Evolutionary conservation across 2,113 vertebrate genomes (phyloP).

Genomic region (Antechinus stuartii): DNA sequence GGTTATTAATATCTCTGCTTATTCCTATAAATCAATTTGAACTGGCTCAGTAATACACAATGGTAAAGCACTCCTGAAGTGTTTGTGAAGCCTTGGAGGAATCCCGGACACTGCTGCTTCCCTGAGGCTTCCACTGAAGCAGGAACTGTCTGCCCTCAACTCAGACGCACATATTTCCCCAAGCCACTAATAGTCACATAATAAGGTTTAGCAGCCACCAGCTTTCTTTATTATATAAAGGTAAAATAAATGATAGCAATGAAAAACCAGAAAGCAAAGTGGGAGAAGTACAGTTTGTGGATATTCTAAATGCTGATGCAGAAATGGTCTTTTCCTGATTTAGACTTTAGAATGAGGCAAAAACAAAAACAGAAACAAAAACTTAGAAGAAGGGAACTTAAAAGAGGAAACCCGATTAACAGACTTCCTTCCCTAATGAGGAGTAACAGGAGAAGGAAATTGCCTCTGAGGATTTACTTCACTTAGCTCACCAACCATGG

Average conservation of each 20-base stretch:
- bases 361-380: background rate
- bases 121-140: background rate
- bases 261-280: background rate
- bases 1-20: background rate
- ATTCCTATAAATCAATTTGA: background rate
- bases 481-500: background rate
- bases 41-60: background rate
- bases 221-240: background rate
- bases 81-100: background rate
- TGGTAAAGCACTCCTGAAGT: background rate
- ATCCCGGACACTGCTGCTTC: background rate
- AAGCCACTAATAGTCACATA: background rate
- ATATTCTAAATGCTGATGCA: background rate
- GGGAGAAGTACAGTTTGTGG: background rate
- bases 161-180: background rate
- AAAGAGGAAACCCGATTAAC: background rate
- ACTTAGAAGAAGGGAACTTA: background rate
- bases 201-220: background rate
- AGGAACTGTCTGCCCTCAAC: background rate
- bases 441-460: background rate
- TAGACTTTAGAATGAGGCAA: background rate
- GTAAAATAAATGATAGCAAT: background rate
- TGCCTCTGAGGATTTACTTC: background rate
- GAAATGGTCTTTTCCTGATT: background rate
- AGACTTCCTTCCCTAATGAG: background rate